phyloP scores from a whole-genome alignment of 2,797 vertebrate genomes.

The Spinus olivaceus region DNA sequence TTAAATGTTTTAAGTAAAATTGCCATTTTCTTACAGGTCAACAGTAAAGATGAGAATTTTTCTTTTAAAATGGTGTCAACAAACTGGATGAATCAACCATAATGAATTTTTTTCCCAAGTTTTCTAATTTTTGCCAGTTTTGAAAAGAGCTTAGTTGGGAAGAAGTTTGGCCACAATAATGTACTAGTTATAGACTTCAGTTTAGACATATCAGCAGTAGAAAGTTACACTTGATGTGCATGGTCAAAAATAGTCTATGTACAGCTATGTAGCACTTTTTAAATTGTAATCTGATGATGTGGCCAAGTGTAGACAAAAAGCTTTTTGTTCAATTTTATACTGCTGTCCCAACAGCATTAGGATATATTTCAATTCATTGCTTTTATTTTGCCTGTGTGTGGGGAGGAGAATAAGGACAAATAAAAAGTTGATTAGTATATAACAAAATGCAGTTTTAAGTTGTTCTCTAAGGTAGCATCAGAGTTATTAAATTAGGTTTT shows the following conservation, averaged over 20 bases:
- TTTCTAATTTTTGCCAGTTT: background rate
- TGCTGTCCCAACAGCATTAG: background rate
- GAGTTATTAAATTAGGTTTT: background rate
- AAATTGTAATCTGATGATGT: background rate
- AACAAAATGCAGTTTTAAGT: background rate
- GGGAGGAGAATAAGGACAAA: background rate
- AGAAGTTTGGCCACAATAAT: background rate
- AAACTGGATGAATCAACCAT: background rate
- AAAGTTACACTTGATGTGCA: background rate
- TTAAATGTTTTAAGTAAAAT: background rate
- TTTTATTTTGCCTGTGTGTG: background rate
- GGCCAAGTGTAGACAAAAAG: background rate
- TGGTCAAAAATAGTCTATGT: background rate
- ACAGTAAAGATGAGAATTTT: background rate
- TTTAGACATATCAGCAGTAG: background rate
- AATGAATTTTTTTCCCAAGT: accelerated
- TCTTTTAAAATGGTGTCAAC: background rate
- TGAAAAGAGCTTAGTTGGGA: background rate
- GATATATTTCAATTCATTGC: background rate
- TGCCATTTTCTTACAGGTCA: background rate
- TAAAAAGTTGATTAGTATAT: background rate
- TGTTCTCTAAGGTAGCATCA: background rate
- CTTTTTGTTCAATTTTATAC: background rate
- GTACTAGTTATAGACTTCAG: background rate
- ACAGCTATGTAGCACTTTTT: background rate